A percentile compares a stretch with the other conserved stretches of the same genome.
Conservation (phyloP, 2,888 invertebrate species). For the Drosophila melanosoma region DNA sequence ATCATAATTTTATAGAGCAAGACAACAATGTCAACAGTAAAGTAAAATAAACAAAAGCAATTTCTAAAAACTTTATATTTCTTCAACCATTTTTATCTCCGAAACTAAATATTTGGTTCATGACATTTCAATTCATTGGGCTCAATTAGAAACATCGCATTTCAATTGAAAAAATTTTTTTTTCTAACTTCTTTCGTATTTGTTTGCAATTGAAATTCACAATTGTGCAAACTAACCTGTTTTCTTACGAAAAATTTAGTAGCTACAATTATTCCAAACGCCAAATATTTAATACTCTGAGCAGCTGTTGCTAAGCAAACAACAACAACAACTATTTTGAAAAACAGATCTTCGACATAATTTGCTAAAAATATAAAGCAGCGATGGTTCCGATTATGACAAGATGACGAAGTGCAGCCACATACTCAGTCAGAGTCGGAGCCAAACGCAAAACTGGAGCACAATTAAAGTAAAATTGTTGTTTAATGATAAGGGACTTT, state of each 20-base stretch:
- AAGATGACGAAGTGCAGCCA: not conserved
- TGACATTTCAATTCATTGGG: not conserved
- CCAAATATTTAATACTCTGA: no score
- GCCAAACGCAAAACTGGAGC: not conserved
- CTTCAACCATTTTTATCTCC: not conserved
- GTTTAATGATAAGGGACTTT: not conserved
- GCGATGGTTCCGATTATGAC: not conserved
- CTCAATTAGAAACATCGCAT: not conserved
- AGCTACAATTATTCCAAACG: not conserved
- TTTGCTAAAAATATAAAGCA: not conserved
- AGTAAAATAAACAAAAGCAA: conserved; percentile 18
- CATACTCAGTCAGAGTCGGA: not conserved
- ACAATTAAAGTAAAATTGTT: not conserved
- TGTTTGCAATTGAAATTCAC: not conserved
- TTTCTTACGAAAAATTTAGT: not conserved
- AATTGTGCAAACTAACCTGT: not conserved
- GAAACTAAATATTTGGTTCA: not conserved
- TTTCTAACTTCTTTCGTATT: not conserved
- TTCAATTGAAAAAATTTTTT: not conserved
- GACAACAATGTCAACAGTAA: conserved; percentile 4
- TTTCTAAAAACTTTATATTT: no score
- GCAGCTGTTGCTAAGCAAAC: not conserved
- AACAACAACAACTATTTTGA: not conserved
- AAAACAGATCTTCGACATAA: not conserved
- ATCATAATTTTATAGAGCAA: not conserved